phyloP scores from a whole-genome alignment of 2,888 invertebrate genomes.

The Timandra comae region DNA sequence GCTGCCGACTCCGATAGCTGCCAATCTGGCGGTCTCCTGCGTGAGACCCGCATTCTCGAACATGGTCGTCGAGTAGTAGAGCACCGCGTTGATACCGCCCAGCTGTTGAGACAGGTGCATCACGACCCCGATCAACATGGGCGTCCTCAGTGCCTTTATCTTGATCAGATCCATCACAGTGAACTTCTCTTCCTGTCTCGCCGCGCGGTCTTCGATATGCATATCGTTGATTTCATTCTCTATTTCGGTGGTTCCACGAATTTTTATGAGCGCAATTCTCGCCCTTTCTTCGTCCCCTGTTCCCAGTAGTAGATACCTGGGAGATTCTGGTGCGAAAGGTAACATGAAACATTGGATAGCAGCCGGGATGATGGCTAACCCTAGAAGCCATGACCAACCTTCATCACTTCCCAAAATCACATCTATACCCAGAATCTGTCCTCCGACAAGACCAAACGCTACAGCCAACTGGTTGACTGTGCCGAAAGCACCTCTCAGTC shows the following conservation, averaged over 20 bases:
- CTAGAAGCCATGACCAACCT: conserved; percentile 70
- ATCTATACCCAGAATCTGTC: conserved; percentile 67
- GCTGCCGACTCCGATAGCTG: conserved; percentile 83
- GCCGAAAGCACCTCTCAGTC: conserved; percentile 64
- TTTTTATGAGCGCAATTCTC: conserved; percentile 44
- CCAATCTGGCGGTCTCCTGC: conserved; percentile 77
- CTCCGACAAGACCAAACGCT: conserved; percentile 58
- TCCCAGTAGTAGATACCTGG: conserved; percentile 59
- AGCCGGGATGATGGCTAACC: conserved; percentile 59
- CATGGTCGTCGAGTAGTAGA: conserved; percentile 83
- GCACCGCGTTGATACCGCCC: conserved; percentile 76
- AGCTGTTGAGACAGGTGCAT: conserved; percentile 72
- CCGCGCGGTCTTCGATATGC: conserved; percentile 64
- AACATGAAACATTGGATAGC: conserved; percentile 58
- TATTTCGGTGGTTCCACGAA: conserved; percentile 56
- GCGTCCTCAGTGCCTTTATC: conserved; percentile 49
- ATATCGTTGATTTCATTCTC: conserved; percentile 69
- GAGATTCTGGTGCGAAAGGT: conserved; percentile 63
- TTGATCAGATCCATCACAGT: conserved; percentile 53
- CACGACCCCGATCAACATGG: conserved; percentile 65
- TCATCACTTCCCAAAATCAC: conserved; percentile 59
- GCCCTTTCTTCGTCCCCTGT: conserved; percentile 58
- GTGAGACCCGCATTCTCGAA: conserved; percentile 79
- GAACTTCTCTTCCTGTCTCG: conserved; percentile 58
- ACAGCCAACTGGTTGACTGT: conserved; percentile 72